phyloP scores from a whole-genome alignment of 2,888 invertebrate species.

The Eueremaeus valkanovi region DNA sequence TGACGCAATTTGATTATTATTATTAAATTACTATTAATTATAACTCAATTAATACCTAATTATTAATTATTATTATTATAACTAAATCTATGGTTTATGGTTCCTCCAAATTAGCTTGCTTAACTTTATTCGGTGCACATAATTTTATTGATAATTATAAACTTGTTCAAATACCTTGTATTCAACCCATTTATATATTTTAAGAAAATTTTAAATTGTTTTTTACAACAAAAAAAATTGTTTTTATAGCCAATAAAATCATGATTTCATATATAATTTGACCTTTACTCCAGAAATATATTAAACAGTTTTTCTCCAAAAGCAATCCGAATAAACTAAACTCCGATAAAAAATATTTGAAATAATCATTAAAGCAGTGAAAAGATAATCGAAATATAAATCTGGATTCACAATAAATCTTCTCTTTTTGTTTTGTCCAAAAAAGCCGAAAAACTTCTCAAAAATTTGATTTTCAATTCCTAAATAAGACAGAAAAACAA shows the following conservation, averaged over 20 bases:
- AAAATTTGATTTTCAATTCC: conserved; percentile 2
- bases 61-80: not conserved
- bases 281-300: not conserved
- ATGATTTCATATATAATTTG: not conserved
- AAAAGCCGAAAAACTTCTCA: not conserved
- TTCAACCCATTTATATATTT: not conserved
- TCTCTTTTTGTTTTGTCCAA: not conserved
- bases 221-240: not conserved
- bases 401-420: too few relatives aligned
- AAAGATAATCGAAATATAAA: not conserved
- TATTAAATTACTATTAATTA: conserved; percentile 8
- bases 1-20: conserved; percentile 29
- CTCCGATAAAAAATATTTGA: not conserved
- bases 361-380: not conserved
- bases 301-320: not conserved
- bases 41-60: too few relatives aligned
- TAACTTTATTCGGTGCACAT: conserved; percentile 8
- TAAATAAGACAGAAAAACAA: not conserved
- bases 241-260: not conserved
- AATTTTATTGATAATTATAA: not conserved
- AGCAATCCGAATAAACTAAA: not conserved
- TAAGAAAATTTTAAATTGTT: not conserved
- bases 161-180: conserved; percentile 2
- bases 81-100: conserved; percentile 28
- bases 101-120: conserved; percentile 16